Conservation (phyloP, 2,888 invertebrate genomes). For the Adelognathus sp. region DNA sequence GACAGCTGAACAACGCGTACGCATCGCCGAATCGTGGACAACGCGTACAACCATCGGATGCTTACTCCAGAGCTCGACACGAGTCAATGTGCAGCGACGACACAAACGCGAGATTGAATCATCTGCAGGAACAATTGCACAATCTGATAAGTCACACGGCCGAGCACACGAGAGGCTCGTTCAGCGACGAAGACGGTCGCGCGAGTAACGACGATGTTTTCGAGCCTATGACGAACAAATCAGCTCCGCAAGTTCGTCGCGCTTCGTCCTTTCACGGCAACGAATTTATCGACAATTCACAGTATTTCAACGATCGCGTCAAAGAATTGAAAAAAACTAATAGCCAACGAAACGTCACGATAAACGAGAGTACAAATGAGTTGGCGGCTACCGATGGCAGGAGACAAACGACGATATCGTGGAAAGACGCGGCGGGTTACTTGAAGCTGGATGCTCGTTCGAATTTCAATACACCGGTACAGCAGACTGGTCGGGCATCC, state of each 20-base stretch:
- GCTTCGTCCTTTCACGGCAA: constrained; percentile 79
- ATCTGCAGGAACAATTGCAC: constrained; percentile 72
- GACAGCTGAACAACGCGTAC: constrained; percentile 80
- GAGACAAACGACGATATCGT: constrained; percentile 74
- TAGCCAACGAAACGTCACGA: constrained; percentile 68
- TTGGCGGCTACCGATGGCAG: constrained; percentile 46
- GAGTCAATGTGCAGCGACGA: constrained; percentile 70
- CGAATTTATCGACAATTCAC: constrained; percentile 70
- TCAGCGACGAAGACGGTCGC: constrained; percentile 66
- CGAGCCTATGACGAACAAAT: constrained; percentile 66
- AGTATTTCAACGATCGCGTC: constrained; percentile 72
- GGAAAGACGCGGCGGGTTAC: constrained; percentile 84
- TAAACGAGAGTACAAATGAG: background rate
- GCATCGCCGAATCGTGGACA: constrained; percentile 42
- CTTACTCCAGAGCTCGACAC: constrained; percentile 2
- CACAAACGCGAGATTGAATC: constrained; percentile 72
- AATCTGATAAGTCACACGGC: constrained; percentile 73
- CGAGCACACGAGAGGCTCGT: constrained; percentile 69
- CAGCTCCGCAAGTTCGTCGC: constrained; percentile 65
- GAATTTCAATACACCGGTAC: constrained; percentile 76
- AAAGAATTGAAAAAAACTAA: constrained; percentile 75
- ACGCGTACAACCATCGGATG: constrained; percentile 15
- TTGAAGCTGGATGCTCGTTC: constrained; percentile 82
- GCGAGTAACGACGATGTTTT: constrained; percentile 73
- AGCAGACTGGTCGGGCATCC: constrained; percentile 86